phyloP scores from a whole-genome alignment of 2,888 invertebrate genomes.

The Smittia aterrima region DNA sequence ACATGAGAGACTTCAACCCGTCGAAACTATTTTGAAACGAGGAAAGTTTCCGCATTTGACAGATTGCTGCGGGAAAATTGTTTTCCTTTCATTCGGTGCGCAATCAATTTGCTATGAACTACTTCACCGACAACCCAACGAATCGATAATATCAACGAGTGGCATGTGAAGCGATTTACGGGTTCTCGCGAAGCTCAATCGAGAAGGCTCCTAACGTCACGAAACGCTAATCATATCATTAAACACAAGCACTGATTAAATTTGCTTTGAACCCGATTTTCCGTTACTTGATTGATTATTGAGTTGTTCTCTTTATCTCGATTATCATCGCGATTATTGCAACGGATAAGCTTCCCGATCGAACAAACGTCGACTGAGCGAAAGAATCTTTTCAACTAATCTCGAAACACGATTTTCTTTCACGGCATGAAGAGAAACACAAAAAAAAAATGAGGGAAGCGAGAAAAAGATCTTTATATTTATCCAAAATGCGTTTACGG shows the following conservation, averaged over 20 bases:
- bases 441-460: background rate
- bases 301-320: background rate
- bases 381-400: slow-evolving; percentile 15
- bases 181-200: too few species aligned
- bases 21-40: too few species aligned
- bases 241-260: background rate
- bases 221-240: too few species aligned
- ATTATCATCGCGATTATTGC: background rate
- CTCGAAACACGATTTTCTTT: slow-evolving; percentile 13
- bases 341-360: background rate
- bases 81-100: too few species aligned
- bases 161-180: too few species aligned
- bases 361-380: background rate
- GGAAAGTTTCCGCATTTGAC: too few species aligned
- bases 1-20: too few species aligned
- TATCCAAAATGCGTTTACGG: slow-evolving; percentile 3
- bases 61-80: too few species aligned
- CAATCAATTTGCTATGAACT: too few species aligned
- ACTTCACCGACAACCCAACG: too few species aligned
- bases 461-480: background rate
- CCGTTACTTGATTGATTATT: background rate
- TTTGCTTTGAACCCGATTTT: background rate
- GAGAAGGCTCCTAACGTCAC: too few species aligned
- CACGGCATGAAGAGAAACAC: background rate
- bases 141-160: too few species aligned